Base-by-base conservation (phyloP, 2,797 vertebrate genomes). In the Carduelis carduelis region DNA sequence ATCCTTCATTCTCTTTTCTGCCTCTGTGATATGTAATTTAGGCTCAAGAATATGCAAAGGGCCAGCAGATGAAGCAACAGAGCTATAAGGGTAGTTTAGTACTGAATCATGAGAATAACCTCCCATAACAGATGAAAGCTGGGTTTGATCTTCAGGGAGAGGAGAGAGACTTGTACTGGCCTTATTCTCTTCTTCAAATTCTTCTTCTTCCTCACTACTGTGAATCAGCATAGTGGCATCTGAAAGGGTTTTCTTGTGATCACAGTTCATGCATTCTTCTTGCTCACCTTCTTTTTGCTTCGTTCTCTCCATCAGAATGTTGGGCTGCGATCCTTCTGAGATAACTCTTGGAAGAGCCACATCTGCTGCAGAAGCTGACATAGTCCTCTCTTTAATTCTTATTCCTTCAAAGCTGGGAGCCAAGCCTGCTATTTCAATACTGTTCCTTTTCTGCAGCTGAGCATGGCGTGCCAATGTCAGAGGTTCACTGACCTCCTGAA, bases 181-280 rank as follows among this genome's bases (percentile, higher is more conserved):
- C 14, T 98, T 98, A 14, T 93, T 83, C 7, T 99, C 98, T 16
- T 99, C 99, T 56, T 99, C 99, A 63, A 98, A 98, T 90, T 99
- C 99, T 65, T 99, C 99, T 76, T 99, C 99, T 74, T 99, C 99
- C 24, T 99, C 99, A 2, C 99, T 99, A 88, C 99, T 99, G 95
- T 99, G 99, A 77, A 99, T 99, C 91, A 99, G 97, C 99, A 99
- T 99, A 70, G 99, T 99, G 86, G 99, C 99, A 27, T 99, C 99
- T 0, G 99, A 99, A 23, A 99, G 98, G 4, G 99, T 99, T 95
- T 99, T 99, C 91, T 99, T 99, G 96, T 99, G 99, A 52, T 98
- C 98, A 4, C 98, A 99, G 22, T 97, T 98, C 74, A 97, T 74
- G 3, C 94, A 35, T 24, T 98, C 98, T 70, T 98, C 98, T 63